phyloP scores from a whole-genome alignment of 2,888 invertebrate genomes.

The Chalcosyrphus nemorum region DNA sequence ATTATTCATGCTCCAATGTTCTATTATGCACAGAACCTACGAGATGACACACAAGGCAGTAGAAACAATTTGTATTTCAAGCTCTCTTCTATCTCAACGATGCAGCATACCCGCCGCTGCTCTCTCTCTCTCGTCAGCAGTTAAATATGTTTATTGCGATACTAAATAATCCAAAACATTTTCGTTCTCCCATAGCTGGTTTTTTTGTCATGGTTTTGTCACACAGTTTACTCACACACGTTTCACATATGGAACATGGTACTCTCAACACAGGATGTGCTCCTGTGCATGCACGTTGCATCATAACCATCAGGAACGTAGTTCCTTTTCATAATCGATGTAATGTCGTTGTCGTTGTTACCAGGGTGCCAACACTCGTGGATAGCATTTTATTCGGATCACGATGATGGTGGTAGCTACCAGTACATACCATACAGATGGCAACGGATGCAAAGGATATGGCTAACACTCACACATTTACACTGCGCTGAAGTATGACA shows the following conservation, averaged over 20 bases:
- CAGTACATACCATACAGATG: too few species aligned
- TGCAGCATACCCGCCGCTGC: neutral
- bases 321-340: constrained; percentile 19
- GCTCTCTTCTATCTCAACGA: constrained; percentile 3
- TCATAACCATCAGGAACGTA: constrained; percentile 32
- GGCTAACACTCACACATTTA: constrained; percentile 18
- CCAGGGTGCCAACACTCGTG: constrained; percentile 1
- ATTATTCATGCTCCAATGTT: constrained; percentile 39
- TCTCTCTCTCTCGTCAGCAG: constrained; percentile 3
- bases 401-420: too few species aligned
- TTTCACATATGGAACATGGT: neutral
- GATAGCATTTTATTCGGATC: neutral
- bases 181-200: constrained; percentile 2
- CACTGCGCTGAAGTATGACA: constrained; percentile 21
- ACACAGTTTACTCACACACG: neutral
- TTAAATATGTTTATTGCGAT: constrained; percentile 40
- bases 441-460: constrained; percentile 31
- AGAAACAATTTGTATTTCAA: constrained; percentile 29
- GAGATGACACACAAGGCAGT: neutral
- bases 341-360: constrained; percentile 21
- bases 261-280: neutral
- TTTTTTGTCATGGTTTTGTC: neutral
- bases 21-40: neutral
- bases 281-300: constrained; percentile 29
- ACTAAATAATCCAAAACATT: constrained; percentile 41